Base-by-base conservation (phyloP, 2,797 vertebrate genomes). In the Cygnus olor region DNA sequence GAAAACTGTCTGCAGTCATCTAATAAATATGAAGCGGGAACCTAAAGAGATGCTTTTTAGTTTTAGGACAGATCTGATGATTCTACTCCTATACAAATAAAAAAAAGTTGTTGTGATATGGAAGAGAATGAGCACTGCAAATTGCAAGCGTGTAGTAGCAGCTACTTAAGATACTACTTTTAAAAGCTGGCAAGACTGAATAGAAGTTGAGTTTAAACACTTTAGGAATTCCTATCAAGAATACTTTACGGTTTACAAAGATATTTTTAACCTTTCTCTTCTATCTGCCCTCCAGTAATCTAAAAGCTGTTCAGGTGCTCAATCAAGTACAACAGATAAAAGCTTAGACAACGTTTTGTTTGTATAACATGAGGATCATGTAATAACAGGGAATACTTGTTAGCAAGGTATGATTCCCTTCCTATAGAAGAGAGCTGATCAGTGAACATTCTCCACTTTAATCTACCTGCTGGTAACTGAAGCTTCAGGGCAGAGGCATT, bases 351-450 rank as follows among this genome's bases (percentile, higher is more conserved):
- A 5, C 32, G 4, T 42, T 54, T 25, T 51, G 15, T 76, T 90
- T 77, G 44, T 24, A 3, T 56, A 65, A 61, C 0, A 0, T 28
- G 25, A 85, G 11, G 14, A 25, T 38, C 40, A 84, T 54, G 24
- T 18, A 34, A 10, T n/a, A 32, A 25, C 11, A 24, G 42, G 34
- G 14, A 69, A 58, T 79, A 30, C 51, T 54, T 0, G 0, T 73
- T 51, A 58, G 45, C 2, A 4, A 91, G 30, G 18, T 36, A 32
- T 53, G 16, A 38, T 57, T 74, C 32, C 14, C 11, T 57, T 32
- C 5, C 12, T 68, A 16, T 30, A 30, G 9, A 63, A 65, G 68
- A 65, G 28, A 69, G 11, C 8, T 36, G 11, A 24, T 54, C 3
- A 1, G 32, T 53, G 72, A 14, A 58, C 24, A 9, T 56, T 66